A percentile compares a stretch with the other conserved stretches of the same genome.
phyloP scores from a whole-genome alignment of 2,113 vertebrate species.

The Halcyon senegalensis region DNA sequence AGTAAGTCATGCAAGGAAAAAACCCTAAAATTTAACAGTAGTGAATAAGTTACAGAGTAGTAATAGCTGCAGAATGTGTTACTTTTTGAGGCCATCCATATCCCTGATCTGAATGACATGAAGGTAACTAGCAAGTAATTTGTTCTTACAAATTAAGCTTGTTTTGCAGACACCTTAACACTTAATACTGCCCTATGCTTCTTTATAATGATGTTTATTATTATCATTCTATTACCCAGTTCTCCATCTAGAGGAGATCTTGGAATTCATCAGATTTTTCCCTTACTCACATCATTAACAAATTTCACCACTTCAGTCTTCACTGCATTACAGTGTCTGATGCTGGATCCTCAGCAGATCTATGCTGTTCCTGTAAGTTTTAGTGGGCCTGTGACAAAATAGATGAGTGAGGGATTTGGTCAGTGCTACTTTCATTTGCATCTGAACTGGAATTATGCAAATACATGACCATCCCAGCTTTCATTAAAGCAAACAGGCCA shows the following conservation, averaged over 20 bases:
- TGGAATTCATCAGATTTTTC: neutral
- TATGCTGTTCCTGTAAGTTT: neutral
- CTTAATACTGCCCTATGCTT: neutral
- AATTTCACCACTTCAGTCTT: neutral
- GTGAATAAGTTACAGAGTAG: neutral
- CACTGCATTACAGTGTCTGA: neutral
- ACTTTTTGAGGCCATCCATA: conserved; percentile 15
- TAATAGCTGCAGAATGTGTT: neutral
- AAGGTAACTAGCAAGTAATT: conserved; percentile 1
- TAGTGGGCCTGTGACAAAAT: neutral
- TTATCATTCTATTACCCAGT: neutral
- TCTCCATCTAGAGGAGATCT: neutral
- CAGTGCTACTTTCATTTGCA: neutral
- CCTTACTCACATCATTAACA: neutral
- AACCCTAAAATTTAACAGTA: neutral
- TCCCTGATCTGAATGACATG: neutral
- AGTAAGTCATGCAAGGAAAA: neutral
- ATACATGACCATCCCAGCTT: neutral
- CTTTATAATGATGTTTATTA: neutral
- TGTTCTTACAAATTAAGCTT: conserved; percentile 9
- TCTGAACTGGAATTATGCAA: neutral
- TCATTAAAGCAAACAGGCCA: neutral
- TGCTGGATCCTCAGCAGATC: neutral
- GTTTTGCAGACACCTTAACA: neutral
- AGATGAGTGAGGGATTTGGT: neutral